phyloP scores from a whole-genome alignment of 2,113 vertebrate species.

The Sclerurus mexicanus region DNA sequence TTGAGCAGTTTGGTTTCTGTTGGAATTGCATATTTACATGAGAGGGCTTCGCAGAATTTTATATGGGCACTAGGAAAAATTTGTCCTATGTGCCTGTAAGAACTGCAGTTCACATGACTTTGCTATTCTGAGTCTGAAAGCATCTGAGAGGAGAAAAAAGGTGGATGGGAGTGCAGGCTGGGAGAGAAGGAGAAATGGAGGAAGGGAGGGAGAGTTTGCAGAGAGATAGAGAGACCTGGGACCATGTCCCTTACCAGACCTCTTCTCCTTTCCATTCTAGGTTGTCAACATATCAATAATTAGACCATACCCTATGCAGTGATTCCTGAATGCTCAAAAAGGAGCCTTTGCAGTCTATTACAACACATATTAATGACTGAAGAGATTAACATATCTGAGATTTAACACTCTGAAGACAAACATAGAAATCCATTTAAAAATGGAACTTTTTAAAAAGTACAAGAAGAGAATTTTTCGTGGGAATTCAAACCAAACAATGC shows the following conservation, averaged over 20 bases:
- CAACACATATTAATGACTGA: neutral
- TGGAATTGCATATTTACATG: neutral
- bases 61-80: neutral
- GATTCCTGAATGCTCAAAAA: neutral
- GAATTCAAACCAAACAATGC: neutral
- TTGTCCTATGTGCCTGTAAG: neutral
- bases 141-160: neutral
- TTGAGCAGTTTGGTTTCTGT: neutral
- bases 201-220: neutral
- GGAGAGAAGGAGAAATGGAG: neutral
- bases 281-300: neutral
- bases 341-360: neutral
- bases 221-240: neutral
- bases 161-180: neutral
- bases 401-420: neutral
- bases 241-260: neutral
- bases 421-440: neutral
- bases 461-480: neutral
- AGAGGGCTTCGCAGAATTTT: neutral
- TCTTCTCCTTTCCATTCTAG: neutral
- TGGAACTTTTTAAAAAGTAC: neutral
- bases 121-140: neutral
- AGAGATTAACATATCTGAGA: neutral
- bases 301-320: neutral
- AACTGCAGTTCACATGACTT: neutral